Conservation (phyloP, 2,113 vertebrate species). For the Romanogobio albipinnatus region DNA sequence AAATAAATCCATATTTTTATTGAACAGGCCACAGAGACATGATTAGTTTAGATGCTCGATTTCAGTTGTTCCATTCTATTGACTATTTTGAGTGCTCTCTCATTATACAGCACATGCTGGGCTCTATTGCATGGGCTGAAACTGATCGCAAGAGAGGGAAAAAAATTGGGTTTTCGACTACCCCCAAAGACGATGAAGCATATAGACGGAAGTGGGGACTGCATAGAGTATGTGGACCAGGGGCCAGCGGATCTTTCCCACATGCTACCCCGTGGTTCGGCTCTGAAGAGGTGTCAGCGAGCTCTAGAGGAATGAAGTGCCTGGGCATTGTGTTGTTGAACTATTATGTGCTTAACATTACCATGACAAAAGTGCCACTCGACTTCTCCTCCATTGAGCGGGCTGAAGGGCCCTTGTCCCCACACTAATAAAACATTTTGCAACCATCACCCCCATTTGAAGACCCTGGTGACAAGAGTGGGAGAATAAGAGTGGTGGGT, state of each 20-base stretch:
- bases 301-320: constrained; percentile 99
- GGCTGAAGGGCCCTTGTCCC: constrained; percentile 92
- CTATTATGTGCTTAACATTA: constrained; percentile 99
- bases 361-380: constrained; percentile 99
- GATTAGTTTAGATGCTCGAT: constrained; percentile 46
- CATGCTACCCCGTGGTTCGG: constrained; percentile 96
- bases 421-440: constrained; percentile 98
- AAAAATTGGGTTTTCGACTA: constrained; percentile 2
- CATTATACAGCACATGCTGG: constrained; percentile 53
- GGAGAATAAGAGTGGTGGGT: constrained; percentile 46
- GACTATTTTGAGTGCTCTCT: constrained; percentile 33
- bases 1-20: constrained; percentile 44
- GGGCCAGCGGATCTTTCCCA: constrained; percentile 96
- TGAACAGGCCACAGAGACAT: constrained; percentile 27
- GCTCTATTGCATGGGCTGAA: constrained; percentile 37
- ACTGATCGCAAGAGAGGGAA: constrained; percentile 33
- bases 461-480: constrained; percentile 69
- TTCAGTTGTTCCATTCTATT: constrained; percentile 45
- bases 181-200: constrained; percentile 22
- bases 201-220: constrained; percentile 52
- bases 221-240: constrained; percentile 81
- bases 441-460: constrained; percentile 94
- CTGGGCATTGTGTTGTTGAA: constrained; percentile 92
- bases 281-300: constrained; percentile 97
- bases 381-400: constrained; percentile 98